Percentiles rank a stretch among this genome's conserved stretches.
phyloP scores from a whole-genome alignment of 1,140 invertebrate genomes.

The Vanessa tameamea region DNA sequence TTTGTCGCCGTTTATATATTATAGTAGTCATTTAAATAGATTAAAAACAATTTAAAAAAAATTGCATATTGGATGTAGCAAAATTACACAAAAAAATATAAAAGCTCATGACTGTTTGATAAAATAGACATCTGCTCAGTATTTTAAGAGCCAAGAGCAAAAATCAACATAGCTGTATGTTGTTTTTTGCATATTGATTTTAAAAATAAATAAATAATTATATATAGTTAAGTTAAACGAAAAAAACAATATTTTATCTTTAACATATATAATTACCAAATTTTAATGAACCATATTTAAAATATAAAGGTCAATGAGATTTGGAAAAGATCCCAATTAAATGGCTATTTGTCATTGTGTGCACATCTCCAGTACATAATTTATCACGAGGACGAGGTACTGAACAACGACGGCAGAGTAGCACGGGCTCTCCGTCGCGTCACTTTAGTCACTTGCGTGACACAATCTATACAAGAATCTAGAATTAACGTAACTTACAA shows the following conservation, averaged over 20 bases:
- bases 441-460: conserved; percentile 57
- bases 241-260: conserved; percentile 44
- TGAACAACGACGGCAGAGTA: conserved; percentile 34
- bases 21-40: conserved; percentile 4
- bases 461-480: conserved; percentile 73
- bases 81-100: conserved; percentile 30
- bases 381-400: conserved; percentile 71
- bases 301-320: conserved; percentile 58
- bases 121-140: conserved; percentile 38
- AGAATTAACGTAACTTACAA: conserved; percentile 79
- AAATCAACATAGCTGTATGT: conserved; percentile 41
- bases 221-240: conserved; percentile 11
- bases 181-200: conserved; percentile 32
- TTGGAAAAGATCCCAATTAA: conserved; percentile 60
- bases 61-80: conserved; percentile 29
- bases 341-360: conserved; percentile 51
- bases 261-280: conserved; percentile 57
- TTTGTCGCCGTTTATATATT: conserved; percentile 1
- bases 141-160: conserved; percentile 39
- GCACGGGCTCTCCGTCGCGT: conserved; percentile 38
- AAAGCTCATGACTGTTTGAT: conserved; percentile 7
- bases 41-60: conserved; percentile 40
- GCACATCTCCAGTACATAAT: conserved; percentile 69
- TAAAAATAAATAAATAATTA: neutral
- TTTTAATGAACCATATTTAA: conserved; percentile 56